Base-by-base conservation (phyloP, 2,888 invertebrate genomes). In the Gortyna flavago region DNA sequence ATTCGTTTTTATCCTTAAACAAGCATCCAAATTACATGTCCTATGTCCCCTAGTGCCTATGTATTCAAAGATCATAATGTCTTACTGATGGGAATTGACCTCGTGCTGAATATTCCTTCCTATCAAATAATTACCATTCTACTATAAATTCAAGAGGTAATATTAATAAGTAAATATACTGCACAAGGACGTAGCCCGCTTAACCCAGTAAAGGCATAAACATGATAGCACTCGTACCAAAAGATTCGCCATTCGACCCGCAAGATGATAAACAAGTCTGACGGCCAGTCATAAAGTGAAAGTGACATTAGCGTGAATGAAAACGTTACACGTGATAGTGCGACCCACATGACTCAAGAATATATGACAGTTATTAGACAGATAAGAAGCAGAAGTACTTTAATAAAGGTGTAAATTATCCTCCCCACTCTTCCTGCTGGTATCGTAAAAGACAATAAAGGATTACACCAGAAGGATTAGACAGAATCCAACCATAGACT, bases 261-360 rank as follows among this genome's bases (percentile, higher is more conserved):
- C 65, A 57, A 80, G 79, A 85, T 88, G 87, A 83, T 81, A 80
- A 82, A 88, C 79, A 88, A 83, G 83, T 77, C 75, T 69, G 32
- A 57, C 62, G 65, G 66, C 67, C 77, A 67, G 83, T 75, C 80
- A 77, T 88, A 85, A 88, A 85, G 68, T 75, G 79, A 88, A 87
- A 74, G 84, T 85, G 87, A 84, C 81, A 85, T 85, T 87, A 88
- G 80, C 59, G 69, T 57, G 81, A 84, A 88, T 85, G 83, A 88
- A 87, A 88, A 85, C 77, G 77, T 88, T 80, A 84, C 82, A 85
- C 78, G 82, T 87, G 71, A 85, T 81, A 87, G 81, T 85, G 72
- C 32, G 79, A 78, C 76, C 77, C 77, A 78, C 80, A 82, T 81
- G 75, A 79, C 67, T 83, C 59, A 77, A 83, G 76, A 80, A 80